phyloP scores from a whole-genome alignment of 2,113 vertebrate genomes.

The Vireo altiloquus region DNA sequence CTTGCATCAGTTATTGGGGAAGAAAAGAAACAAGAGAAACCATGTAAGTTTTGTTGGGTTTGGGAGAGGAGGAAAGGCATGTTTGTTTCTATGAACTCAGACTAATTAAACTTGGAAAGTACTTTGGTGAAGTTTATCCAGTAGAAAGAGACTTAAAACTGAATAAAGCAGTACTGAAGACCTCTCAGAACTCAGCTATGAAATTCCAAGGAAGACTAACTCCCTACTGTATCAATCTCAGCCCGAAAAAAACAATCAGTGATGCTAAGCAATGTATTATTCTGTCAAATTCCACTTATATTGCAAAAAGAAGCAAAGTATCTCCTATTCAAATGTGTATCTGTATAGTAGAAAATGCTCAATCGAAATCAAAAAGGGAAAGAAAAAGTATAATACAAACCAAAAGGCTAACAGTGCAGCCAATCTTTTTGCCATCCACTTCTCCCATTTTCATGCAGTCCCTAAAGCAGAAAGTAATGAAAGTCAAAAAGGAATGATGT shows the following conservation, averaged over 20 bases:
- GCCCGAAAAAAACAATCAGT: neutral
- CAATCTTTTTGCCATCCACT: conserved; percentile 97
- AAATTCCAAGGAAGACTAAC: neutral
- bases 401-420: conserved; percentile 97
- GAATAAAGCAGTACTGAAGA: neutral
- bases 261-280: neutral
- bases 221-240: neutral
- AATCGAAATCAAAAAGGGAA: neutral
- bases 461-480: conserved; percentile 71
- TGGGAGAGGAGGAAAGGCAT: neutral
- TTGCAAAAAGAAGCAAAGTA: neutral
- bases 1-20: neutral
- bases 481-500: neutral
- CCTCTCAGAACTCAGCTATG: neutral
- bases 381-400: conserved; percentile 72
- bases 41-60: neutral
- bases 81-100: neutral
- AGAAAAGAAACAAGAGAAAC: neutral
- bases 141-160: neutral
- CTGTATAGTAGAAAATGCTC: neutral
- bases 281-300: neutral
- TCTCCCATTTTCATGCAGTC: conserved; percentile 99
- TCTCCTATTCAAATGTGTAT: neutral
- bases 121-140: neutral
- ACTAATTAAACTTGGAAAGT: neutral